Evolutionary conservation across 2,888 invertebrate genomes (phyloP), one percentile per base, ranked within the genome.

Genomic region (Drosophila eohydei): DNA sequence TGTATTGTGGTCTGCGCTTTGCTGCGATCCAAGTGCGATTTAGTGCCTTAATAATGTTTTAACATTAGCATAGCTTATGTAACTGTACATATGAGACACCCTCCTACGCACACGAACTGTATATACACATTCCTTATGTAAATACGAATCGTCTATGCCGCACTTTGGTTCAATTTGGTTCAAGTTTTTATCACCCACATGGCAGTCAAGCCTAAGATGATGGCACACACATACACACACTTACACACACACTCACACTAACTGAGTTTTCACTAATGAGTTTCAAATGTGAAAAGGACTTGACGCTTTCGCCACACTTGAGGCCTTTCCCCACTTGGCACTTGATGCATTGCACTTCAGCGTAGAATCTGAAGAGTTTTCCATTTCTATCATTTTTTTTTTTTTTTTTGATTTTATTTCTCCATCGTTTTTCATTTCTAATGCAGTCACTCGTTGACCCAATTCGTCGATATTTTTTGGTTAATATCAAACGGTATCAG

Each of bases 311-410:
- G 59, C 64, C 61, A 57, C 70, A 60, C 62, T 65, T 44, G 65
- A 64, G 46, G 55, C 69, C 69, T 34, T 48, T 74, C 38, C 61
- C 69, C 86, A 78, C 74, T 83, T 80, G 62, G 60, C 84, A 87
- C 82, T 83, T 83, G 83, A 83, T 81, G 87, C 81, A 83, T 81
- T 74, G 81, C 81, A 83, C 84, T 87, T 81, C 62, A 86, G 74
- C 71, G 71, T 46, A 63, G 63, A 59, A 63, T 67, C 57, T 63
- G 59, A 79, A 67, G 64, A 34, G 72, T 59, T 76, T 76, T 64
- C 76, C 40, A 54, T 54, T 54, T 64, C 70, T 52, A 52, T 38
- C 14, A 34, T n/a, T n/a, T 38, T 34, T 21, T 48, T 30, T 8
- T 32, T 21, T 36, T 12, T 7, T 36, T 52, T 4, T 14, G n/a